Evolutionary conservation across 2,888 invertebrate species (phyloP).

Genomic region (Hesperia comma): DNA sequence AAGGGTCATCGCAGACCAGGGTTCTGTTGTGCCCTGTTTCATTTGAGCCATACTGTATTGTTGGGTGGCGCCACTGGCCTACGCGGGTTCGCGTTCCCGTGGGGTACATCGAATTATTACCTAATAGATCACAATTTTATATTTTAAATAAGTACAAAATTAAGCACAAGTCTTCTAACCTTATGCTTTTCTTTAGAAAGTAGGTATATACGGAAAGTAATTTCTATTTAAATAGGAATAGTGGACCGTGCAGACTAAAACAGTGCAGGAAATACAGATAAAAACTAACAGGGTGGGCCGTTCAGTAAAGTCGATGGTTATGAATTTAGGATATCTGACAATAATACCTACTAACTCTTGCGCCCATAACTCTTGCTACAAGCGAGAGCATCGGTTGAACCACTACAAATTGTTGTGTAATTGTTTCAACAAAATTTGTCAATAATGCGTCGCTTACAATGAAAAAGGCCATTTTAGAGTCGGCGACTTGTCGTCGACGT

Average conservation of each 20-base stretch:
- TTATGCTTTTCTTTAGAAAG: conserved; percentile 4
- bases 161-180: conserved; percentile 58
- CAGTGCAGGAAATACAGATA: conserved; percentile 15
- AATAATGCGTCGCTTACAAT: conserved; percentile 16
- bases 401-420: conserved; percentile 12
- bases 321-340: conserved; percentile 79
- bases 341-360: conserved; percentile 64
- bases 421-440: conserved; percentile 21
- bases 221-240: not conserved
- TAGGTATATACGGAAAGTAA: not conserved
- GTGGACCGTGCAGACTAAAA: not conserved
- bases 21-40: conserved; percentile 55
- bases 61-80: not conserved
- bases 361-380: conserved; percentile 50
- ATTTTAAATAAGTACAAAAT: conserved; percentile 55
- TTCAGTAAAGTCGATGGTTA: conserved; percentile 61
- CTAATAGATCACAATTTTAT: conserved; percentile 30
- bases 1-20: conserved; percentile 56
- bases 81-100: not conserved
- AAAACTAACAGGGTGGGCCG: conserved; percentile 65
- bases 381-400: conserved; percentile 44
- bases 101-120: conserved; percentile 36
- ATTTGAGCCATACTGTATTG: conserved; percentile 42
- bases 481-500: conserved; percentile 21
- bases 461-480: conserved; percentile 9